These are phyloP conservation scores for Centropristis striata DNA, from an alignment of 2,113 vertebrate species.

Conservation along the genomic window DNA sequence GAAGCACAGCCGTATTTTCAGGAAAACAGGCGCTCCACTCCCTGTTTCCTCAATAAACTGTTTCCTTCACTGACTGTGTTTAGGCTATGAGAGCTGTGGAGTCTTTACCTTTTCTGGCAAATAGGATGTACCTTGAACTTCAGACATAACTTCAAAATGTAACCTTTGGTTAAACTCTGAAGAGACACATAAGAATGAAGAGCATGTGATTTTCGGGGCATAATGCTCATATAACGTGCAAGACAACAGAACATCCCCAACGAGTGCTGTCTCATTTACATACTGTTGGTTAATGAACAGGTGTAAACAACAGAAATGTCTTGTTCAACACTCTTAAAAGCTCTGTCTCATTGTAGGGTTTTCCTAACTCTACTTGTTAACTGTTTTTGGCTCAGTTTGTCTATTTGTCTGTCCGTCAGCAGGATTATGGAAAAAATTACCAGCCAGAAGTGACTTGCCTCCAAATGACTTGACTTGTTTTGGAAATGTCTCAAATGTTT, in stretches of 20 bases:
- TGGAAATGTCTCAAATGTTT: no score
- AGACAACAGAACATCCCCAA: background rate
- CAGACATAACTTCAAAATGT: conserved; percentile 26
- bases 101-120: conserved; percentile 33
- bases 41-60: conserved; percentile 55
- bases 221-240: background rate
- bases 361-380: no score
- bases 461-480: no score
- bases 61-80: conserved; percentile 22
- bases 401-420: no score
- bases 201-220: background rate
- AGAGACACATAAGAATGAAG: background rate
- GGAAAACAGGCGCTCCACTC: conserved; percentile 25
- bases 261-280: background rate
- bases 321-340: no score
- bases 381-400: no score
- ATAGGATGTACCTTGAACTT: background rate
- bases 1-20: background rate
- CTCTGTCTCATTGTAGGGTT: no score
- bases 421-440: no score
- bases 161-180: conserved; percentile 26
- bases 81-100: background rate
- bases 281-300: background rate
- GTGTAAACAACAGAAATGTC: no score
- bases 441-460: no score